Conservation (phyloP, 2,113 vertebrate genomes). For the Poeciliopsis prolifica region DNA sequence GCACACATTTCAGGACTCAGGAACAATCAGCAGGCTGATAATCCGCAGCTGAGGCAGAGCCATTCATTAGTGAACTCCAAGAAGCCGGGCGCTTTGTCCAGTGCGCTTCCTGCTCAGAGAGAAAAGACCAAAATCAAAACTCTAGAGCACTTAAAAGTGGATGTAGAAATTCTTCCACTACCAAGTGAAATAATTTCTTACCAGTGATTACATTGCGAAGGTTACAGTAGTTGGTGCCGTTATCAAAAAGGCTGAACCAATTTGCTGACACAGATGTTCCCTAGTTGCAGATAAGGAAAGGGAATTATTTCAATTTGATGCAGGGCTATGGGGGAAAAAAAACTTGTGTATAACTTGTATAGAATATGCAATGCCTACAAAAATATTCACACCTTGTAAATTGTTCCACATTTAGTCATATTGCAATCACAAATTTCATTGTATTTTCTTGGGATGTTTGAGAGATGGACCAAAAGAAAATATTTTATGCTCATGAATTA, state of each 20-base stretch:
- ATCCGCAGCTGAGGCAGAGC: constrained; percentile 56
- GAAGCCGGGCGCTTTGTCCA: constrained; percentile 57
- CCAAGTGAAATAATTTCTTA: background rate
- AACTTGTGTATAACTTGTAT: background rate
- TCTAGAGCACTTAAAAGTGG: background rate
- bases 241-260: constrained; percentile 64
- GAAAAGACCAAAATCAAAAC: background rate
- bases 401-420: background rate
- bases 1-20: background rate
- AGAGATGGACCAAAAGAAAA: background rate
- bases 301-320: background rate
- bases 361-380: background rate
- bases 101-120: constrained; percentile 61
- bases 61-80: constrained; percentile 64
- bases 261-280: constrained; percentile 51
- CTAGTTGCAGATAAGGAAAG: constrained; percentile 24
- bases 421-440: background rate
- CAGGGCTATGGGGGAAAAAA: background rate
- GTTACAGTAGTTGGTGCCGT: constrained; percentile 71
- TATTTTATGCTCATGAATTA: background rate
- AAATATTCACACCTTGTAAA: background rate
- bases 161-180: background rate
- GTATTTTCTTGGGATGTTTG: background rate
- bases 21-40: constrained; percentile 42
- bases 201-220: constrained; percentile 59